Evolutionary conservation across 1,140 invertebrate genomes (phyloP).

Genomic region (Trichoplusia ni): DNA sequence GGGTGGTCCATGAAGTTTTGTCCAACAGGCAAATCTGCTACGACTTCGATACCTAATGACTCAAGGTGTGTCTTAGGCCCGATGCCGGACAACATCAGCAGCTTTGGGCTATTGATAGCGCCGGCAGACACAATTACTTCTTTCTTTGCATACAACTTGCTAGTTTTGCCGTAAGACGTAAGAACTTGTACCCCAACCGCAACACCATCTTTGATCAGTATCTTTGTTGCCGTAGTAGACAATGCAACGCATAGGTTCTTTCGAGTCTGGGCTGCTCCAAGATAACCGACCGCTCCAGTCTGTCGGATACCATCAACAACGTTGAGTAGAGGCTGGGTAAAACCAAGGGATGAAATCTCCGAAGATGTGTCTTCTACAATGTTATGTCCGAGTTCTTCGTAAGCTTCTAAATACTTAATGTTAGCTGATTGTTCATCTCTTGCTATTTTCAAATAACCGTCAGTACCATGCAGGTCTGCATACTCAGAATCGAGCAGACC

Average conservation of each 20-base stretch:
- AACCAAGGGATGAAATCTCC: not conserved
- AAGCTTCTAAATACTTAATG: conserved; percentile 20
- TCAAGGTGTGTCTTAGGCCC: not conserved
- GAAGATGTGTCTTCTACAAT: conserved; percentile 19
- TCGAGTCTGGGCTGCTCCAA: not conserved
- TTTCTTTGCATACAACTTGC: not conserved
- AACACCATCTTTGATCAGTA: not conserved
- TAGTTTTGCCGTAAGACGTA: not conserved
- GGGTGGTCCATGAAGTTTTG: conserved; percentile 16
- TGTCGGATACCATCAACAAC: conserved; percentile 25
- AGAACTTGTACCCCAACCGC: conserved; percentile 11
- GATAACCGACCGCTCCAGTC: not conserved
- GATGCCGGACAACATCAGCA: conserved; percentile 20
- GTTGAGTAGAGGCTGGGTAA: not conserved
- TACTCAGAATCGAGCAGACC: not conserved
- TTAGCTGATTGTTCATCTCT: not conserved
- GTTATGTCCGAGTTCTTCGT: conserved; percentile 8
- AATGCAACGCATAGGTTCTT: not conserved
- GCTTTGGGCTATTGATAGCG: not conserved
- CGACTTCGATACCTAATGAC: not conserved
- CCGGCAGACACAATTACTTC: conserved; percentile 15
- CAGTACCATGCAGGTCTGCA: conserved; percentile 13
- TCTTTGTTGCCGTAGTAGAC: conserved; percentile 11
- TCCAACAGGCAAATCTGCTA: conserved; percentile 20
- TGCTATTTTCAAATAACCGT: conserved; percentile 11